Evolutionary conservation across 1,140 invertebrate genomes (phyloP), one percentile per base, ranked within the genome.

Genomic region (Berghia stephanieae): DNA sequence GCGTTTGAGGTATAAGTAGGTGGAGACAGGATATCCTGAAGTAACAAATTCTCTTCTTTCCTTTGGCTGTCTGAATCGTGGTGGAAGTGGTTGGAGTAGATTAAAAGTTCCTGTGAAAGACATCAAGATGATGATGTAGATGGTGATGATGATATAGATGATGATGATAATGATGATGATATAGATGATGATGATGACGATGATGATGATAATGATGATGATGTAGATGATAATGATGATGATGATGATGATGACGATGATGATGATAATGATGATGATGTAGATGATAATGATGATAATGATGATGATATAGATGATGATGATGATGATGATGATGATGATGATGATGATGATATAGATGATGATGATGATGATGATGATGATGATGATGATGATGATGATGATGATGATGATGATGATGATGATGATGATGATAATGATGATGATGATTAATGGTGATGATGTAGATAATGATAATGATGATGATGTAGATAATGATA

Each of bases 91-190:
- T 83, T 82, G 2, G 78, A 73, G 76, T 86, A 87, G 0, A 81
- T 82, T n/a, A 83, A 38, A 38, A 87, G 80, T 24, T 87, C 85
- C 86, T 87, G 79, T 10, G 79, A 79, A 36, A n/a, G n/a, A n/a
- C n/a, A n/a, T n/a, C n/a, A n/a, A n/a, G n/a, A n/a, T n/a, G 66
- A 68, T 34, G 66, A 68, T 34, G 66, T 34, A 8, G 31, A 42
- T 66, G n/a, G n/a, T n/a, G n/a, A n/a, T n/a, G n/a, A n/a, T n/a
- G n/a, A n/a, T n/a, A n/a, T n/a, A n/a, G n/a, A n/a, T n/a, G n/a
- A n/a, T n/a, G n/a, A n/a, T n/a, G n/a, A n/a, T n/a, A n/a, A n/a
- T n/a, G n/a, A n/a, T n/a, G n/a, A n/a, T n/a, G n/a, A n/a, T n/a
- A n/a, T n/a, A n/a, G n/a, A n/a, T n/a, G n/a, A n/a, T n/a, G 60